Percentiles rank a stretch among this genome's conserved stretches.
Evolutionary conservation across 2,113 vertebrate species (phyloP).

Genomic region (Datnioides undecimradiatus): DNA sequence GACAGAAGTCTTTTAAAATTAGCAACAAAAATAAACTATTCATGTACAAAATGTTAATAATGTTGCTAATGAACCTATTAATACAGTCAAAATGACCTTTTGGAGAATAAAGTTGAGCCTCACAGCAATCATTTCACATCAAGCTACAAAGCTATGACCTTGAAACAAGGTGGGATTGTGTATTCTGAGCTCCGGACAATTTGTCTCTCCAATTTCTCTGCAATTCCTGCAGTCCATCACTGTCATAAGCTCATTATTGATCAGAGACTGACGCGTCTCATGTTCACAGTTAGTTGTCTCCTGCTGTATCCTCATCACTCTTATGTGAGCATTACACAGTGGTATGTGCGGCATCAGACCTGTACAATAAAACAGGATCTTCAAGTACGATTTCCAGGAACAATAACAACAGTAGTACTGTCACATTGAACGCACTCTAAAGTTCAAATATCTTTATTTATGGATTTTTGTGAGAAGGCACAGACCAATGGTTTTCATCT

Average conservation of each 20-base stretch:
- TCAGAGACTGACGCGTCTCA: conserved; percentile 76
- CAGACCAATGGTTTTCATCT: background rate
- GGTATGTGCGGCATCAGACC: conserved; percentile 26
- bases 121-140: conserved; percentile 41
- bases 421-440: background rate
- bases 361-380: conserved; percentile 44
- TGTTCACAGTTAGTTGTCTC: conserved; percentile 75
- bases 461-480: background rate
- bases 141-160: conserved; percentile 67
- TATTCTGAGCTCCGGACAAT: conserved; percentile 63
- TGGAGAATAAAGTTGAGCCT: too few species aligned
- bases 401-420: conserved; percentile 18
- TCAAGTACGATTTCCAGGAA: conserved; percentile 41
- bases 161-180: conserved; percentile 68
- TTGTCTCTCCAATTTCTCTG: conserved; percentile 81
- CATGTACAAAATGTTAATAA: background rate
- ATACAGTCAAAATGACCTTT: background rate
- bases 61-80: background rate
- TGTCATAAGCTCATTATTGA: conserved; percentile 84
- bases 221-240: conserved; percentile 82
- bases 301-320: conserved; percentile 60
- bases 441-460: conserved; percentile 13
- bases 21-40: background rate
- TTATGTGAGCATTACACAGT: conserved; percentile 31
- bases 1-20: background rate